Evolutionary conservation across 2,113 vertebrate genomes (phyloP), one percentile per base, ranked within the genome.

Genomic region (Malurus cyaneus): DNA sequence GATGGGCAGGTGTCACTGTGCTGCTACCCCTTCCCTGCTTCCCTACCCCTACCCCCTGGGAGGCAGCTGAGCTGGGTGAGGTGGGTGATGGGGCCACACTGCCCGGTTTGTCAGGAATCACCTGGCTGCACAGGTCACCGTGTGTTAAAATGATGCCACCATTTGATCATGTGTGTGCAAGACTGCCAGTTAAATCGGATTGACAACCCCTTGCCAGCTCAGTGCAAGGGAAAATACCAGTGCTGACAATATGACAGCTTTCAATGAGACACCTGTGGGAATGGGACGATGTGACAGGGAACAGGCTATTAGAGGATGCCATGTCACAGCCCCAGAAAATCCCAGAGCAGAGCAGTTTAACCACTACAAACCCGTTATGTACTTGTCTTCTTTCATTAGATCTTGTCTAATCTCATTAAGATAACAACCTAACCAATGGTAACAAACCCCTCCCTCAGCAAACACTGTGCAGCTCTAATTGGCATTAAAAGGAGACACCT

Each of bases 181-280:
- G 53, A 57, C 2, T 12, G 64, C 21, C 56, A 62, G 72, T 78
- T 69, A 88, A 91, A 95, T 84, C 0, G 0, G 53, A 80, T 16
- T 96, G 94, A 93, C 90, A 96, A 65, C 23, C 44, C 1, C 0
- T 10, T 73, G 52, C 76, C 85, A 90, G 85, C 72, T 93, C 49
- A 46, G 57, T 76, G 65, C 14, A 67, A 92, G n/a, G 88, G 85
- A 57, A 90, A 74, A 71, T 46, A 83, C 42, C 57, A 64, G 25
- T 8, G 60, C 65, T 96, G 93, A 92, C 88, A 93, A 60, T 46
- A 57, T 86, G 95, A 96, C 93, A 93, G 73, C 53, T 72, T 83
- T 83, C 34, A 74, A 56, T 2, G 3, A 90, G 69, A n/a, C 88
- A 84, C 64, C 52, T 92, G 57, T 74, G 85, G 85, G 90, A 95